Evolutionary conservation across 2,797 vertebrate genomes (phyloP).

Genomic region (Pristis pectinata): DNA sequence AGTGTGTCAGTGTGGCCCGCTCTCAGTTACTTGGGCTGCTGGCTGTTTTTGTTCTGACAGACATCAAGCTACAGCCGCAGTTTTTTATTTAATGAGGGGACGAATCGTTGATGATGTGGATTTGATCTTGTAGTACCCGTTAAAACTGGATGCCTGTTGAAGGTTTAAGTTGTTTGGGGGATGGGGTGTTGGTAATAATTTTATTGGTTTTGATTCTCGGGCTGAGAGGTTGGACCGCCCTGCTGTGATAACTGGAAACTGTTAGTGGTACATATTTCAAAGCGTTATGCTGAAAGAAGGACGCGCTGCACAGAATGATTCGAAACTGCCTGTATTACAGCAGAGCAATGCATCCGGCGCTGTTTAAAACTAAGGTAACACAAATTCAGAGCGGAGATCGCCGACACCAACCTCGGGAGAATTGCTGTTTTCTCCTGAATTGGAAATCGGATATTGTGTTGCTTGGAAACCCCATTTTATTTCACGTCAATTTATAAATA

Average conservation of each 20-base stretch:
- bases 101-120: not conserved
- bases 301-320: not conserved
- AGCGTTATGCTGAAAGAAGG: not conserved
- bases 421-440: not conserved
- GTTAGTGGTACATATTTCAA: constrained; percentile 15
- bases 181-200: not conserved
- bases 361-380: not conserved
- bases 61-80: not conserved
- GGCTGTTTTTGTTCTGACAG: constrained; percentile 19
- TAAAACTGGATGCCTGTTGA: not conserved
- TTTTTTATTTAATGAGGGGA: not conserved
- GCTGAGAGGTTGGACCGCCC: not conserved
- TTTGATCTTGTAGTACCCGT: not conserved
- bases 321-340: not conserved
- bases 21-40: not conserved
- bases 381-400: not conserved
- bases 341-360: not conserved
- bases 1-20: not conserved
- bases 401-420: not conserved
- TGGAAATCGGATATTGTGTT: not conserved
- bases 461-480: not conserved
- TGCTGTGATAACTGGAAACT: not conserved
- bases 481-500: not conserved
- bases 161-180: not conserved
- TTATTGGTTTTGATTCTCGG: not conserved